Base-by-base conservation (phyloP, 2,113 vertebrate species). In the Podarcis muralis region DNA sequence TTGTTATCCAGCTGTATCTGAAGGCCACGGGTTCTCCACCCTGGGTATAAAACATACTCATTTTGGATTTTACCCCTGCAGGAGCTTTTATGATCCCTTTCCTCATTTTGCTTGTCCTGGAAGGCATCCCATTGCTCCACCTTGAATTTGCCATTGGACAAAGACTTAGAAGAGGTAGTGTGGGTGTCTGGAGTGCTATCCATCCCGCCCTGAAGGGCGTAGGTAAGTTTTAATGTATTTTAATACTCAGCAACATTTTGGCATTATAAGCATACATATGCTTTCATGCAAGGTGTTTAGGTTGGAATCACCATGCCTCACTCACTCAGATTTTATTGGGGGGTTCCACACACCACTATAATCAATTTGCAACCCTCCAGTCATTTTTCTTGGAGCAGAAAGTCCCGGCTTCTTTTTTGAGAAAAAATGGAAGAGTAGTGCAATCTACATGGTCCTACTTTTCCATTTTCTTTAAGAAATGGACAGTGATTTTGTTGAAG, bases 11-110 rank as follows among this genome's bases (percentile, higher is more conserved):
- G 9, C 48, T 53, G 11, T 53, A 53, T 53, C 11, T 53, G 48
- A 53, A 53, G 48, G 48, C 11, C 11, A 53, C 48, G 3, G 48
- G 48, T 53, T 53, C 48, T 53, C 48, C 48, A 53, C 11, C 48
- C 48, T 12, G 48, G 48, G 48, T 30, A 0, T 0, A 4, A 91
- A 88, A 76, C 13, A 8, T 20, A 6, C n/a, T 77, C 68, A 85
- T 57, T 62, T 57, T 89, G 71, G 18, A 32, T 66, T 22, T 0
- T 32, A 27, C 16, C 32, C 7, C 94, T 91, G 0, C 92, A 99
- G 99, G 99, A 66, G 99, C 99, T 0, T 99, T 99, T 85, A 99
- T 99, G 98, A 99, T 99, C 84, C 99, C 99, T 0, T 99, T 99
- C 93, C 97, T 99, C 80, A 98, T 99, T 93, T 97, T 99, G 86